phyloP scores from a whole-genome alignment of 2,888 invertebrate species.

The Chrysina gloriosa region DNA sequence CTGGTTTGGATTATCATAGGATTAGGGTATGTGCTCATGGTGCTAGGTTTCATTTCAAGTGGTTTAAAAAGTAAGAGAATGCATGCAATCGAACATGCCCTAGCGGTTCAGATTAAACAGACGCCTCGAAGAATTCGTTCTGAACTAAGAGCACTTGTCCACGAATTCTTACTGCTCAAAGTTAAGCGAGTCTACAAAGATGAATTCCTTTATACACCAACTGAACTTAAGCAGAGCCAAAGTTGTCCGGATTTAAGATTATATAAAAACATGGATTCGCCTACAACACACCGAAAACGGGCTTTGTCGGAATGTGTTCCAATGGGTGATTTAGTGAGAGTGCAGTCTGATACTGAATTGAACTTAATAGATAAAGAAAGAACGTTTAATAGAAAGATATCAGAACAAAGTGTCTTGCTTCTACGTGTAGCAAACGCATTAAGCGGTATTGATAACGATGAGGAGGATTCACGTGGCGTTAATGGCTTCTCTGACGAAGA shows the following conservation, averaged over 20 bases:
- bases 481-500: constrained; percentile 80
- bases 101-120: constrained; percentile 80
- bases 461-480: constrained; percentile 66
- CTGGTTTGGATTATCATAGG: constrained; percentile 93
- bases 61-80: constrained; percentile 82
- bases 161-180: constrained; percentile 83
- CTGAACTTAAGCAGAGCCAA: constrained; percentile 68
- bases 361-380: constrained; percentile 81
- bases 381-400: constrained; percentile 78
- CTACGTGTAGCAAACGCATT: constrained; percentile 83
- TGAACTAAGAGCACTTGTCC: constrained; percentile 59
- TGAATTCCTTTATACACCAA: constrained; percentile 64
- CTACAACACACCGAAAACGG: constrained; percentile 66
- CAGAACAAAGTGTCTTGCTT: constrained; percentile 79
- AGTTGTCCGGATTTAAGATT: constrained; percentile 79
- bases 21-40: constrained; percentile 90
- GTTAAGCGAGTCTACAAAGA: constrained; percentile 81
- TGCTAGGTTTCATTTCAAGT: constrained; percentile 84
- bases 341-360: constrained; percentile 84
- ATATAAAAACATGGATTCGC: constrained; percentile 63
- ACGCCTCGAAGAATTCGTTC: constrained; percentile 81
- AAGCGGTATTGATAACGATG: constrained; percentile 70
- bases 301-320: constrained; percentile 74
- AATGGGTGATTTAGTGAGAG: constrained; percentile 66
- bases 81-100: constrained; percentile 78